Percentiles rank a stretch among this genome's conserved stretches.
Conservation (phyloP, 2,113 vertebrate species). For the Megaleporinus macrocephalus region DNA sequence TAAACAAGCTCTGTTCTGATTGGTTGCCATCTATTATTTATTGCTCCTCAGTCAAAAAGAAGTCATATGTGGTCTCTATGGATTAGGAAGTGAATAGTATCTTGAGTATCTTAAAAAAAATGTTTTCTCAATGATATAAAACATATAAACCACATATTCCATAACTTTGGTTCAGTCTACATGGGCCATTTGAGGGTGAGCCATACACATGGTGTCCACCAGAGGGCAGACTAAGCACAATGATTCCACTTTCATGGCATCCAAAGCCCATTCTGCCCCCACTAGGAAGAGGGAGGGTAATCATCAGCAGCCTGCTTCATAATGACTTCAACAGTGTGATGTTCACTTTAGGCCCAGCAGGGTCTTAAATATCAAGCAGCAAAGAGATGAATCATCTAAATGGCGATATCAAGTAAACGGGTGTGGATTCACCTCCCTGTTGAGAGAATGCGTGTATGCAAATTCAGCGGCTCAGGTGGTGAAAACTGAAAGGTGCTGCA, state of each 20-base stretch:
- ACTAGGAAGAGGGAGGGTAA: conserved; percentile 19
- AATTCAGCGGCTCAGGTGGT: neutral
- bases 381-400: conserved; percentile 37
- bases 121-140: too few species aligned
- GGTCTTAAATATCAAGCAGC: conserved; percentile 40
- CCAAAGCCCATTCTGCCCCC: neutral
- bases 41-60: too few species aligned
- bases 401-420: neutral
- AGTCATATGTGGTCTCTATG: too few species aligned
- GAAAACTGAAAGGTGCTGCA: neutral
- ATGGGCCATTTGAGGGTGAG: too few species aligned
- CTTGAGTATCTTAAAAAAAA: too few species aligned
- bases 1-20: too few species aligned
- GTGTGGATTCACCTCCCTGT: neutral
- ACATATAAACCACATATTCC: too few species aligned
- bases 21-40: too few species aligned
- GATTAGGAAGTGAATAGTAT: too few species aligned
- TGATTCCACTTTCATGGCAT: neutral
- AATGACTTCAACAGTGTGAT: conserved; percentile 39
- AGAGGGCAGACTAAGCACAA: conserved; percentile 41
- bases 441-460: neutral
- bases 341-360: conserved; percentile 41
- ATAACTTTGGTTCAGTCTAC: too few species aligned
- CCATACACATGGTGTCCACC: neutral
- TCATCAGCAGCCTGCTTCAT: conserved; percentile 31